Evolutionary conservation across 2,888 invertebrate species (phyloP).

Genomic region (Gandaritis pyraliata): DNA sequence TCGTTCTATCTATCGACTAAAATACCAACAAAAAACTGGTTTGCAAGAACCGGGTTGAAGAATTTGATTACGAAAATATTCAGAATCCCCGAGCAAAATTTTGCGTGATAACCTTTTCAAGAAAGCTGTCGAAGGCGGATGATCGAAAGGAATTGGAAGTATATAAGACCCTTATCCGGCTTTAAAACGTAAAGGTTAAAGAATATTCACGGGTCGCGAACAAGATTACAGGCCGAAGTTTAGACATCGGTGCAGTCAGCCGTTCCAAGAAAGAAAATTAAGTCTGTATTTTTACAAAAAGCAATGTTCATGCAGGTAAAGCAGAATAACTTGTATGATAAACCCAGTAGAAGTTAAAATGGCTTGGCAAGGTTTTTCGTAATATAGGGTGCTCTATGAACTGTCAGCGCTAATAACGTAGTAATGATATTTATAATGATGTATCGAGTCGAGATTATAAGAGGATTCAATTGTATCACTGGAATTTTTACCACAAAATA

Average conservation of each 20-base stretch:
- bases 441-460: constrained; percentile 17
- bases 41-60: too few relatives aligned
- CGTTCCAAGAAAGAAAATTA: constrained; percentile 5
- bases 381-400: not conserved
- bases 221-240: not conserved
- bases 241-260: not conserved
- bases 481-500: constrained; percentile 11
- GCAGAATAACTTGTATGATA: not conserved
- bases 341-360: constrained; percentile 1
- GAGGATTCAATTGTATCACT: constrained; percentile 30
- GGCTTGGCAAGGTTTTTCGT: constrained; percentile 7
- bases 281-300: constrained; percentile 4
- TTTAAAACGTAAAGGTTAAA: not conserved
- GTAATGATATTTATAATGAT: constrained; percentile 32
- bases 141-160: too few relatives aligned
- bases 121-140: too few relatives aligned
- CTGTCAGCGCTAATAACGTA: not conserved
- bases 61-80: too few relatives aligned
- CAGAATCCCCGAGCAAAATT: too few relatives aligned
- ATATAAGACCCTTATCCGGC: too few relatives aligned
- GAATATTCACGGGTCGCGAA: not conserved
- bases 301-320: not conserved
- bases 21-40: too few relatives aligned
- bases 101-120: too few relatives aligned
- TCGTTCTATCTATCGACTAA: too few relatives aligned